These are phyloP conservation scores for Sebastes minor DNA, from an alignment of 2,797 vertebrate genomes.

Conservation along the genomic window DNA sequence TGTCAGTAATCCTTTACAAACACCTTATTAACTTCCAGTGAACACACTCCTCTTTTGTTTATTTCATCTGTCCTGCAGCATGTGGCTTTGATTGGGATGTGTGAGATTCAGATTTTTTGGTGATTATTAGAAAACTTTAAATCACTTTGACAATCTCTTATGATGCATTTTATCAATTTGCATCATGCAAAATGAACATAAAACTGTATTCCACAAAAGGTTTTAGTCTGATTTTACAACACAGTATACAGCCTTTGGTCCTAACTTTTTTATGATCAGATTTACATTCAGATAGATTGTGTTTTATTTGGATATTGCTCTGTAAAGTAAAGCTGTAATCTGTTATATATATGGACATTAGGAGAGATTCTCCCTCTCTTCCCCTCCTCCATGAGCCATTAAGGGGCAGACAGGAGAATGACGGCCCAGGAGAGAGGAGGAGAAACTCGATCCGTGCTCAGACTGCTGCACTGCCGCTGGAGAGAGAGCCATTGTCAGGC, in stretches of 20 bases:
- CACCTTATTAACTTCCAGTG: not conserved
- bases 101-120: not conserved
- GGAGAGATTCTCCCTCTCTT: constrained; percentile 54
- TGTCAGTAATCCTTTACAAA: not conserved
- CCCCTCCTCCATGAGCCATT: constrained; percentile 78
- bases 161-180: not conserved
- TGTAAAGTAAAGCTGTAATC: constrained; percentile 10
- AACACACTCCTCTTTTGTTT: not conserved
- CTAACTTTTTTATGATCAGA: constrained; percentile 30
- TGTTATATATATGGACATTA: constrained; percentile 29
- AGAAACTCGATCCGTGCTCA: constrained; percentile 80
- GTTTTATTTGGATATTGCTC: not conserved
- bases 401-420: constrained; percentile 78
- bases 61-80: not conserved
- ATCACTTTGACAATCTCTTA: not conserved
- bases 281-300: not conserved
- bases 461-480: constrained; percentile 81
- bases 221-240: not conserved
- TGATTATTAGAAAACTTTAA: not conserved
- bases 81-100: not conserved
- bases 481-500: constrained; percentile 74
- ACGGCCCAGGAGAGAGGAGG: constrained; percentile 78
- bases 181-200: not conserved
- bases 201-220: not conserved
- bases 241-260: not conserved